Evolutionary conservation across 1,140 invertebrate genomes (phyloP), one percentile per base, ranked within the genome.

Genomic region (Heterodera carotae): DNA sequence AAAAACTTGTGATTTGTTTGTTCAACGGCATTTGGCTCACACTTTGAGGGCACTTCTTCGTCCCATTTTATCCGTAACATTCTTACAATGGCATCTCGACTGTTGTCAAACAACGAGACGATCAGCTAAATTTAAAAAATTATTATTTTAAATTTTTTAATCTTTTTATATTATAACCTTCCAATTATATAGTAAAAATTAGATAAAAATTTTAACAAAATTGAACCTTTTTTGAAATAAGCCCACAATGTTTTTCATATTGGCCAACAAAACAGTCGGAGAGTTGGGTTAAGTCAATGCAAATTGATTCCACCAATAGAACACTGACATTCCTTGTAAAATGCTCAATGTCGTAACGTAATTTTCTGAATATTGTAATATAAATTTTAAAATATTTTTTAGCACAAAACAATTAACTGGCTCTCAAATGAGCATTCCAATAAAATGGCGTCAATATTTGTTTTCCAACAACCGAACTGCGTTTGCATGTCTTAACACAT

Each of bases 61-160:
- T 71, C 33, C 71, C 71, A 74, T 60, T 74, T 74, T 34, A 74
- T 74, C 27, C 56, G 59, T 7, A 74, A 60, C 71, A 74, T 74
- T 74, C 64, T 74, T 18, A 56, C 56, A 59, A 74, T 74, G 4
- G 71, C 25, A 18, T 66, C 71, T 15, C 71, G 53, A 56, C 71
- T 74, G 27, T 36, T 60, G 5, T 64, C 56, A 3, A 74, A 74
- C 27, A 74, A 34, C 66, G 59, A 64, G 59, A 10, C 56, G 6
- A 74, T 60, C 64, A 74, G 33, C 71, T 74, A 27, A 27, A 64
- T 29, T 27, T 25, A 56, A 36, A 31, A 56, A 15, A 43, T 2
- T 1, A 39, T 22, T n/a, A 15, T 56, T 72, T 27, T 43, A 12
- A 31, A 53, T 71, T 43, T 70, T 15, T 53, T 67, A 67, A 67